Conservation (phyloP, 2,888 invertebrate genomes). For the Altica lythri region DNA sequence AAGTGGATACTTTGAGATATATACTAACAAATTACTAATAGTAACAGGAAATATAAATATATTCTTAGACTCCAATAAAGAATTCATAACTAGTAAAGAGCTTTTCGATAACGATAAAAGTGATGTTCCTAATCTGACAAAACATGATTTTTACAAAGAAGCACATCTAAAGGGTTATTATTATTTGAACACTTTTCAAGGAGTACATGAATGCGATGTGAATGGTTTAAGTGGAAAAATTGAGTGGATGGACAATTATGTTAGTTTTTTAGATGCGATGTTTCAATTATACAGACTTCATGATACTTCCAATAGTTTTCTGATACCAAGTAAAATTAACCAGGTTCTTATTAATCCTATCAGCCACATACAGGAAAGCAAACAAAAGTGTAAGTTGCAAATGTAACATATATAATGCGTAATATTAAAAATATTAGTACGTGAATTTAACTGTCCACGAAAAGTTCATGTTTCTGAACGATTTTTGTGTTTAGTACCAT, state of each 20-base stretch:
- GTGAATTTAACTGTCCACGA: too few relatives aligned
- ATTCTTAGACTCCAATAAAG: slow-evolving; percentile 56
- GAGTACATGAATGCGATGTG: slow-evolving; percentile 58
- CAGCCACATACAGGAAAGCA: slow-evolving; percentile 47
- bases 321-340: slow-evolving; percentile 64
- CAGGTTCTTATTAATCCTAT: slow-evolving; percentile 63
- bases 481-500: too few relatives aligned
- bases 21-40: slow-evolving; percentile 67
- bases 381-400: slow-evolving; percentile 9
- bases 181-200: slow-evolving; percentile 60
- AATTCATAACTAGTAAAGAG: too few relatives aligned
- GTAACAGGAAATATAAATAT: slow-evolving; percentile 69
- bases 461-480: too few relatives aligned
- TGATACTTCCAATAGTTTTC: slow-evolving; percentile 55
- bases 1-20: slow-evolving; percentile 44
- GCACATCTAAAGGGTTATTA: slow-evolving; percentile 62
- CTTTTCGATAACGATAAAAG: not conserved
- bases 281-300: slow-evolving; percentile 65
- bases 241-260: slow-evolving; percentile 68
- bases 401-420: too few relatives aligned
- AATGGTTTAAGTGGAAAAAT: slow-evolving; percentile 53
- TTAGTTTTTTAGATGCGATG: slow-evolving; percentile 72
- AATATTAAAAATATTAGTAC: too few relatives aligned
- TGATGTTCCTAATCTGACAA: slow-evolving; percentile 23
- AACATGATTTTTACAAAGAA: slow-evolving; percentile 54